Conservation (phyloP, 1,140 invertebrate species). For the Kradibia gibbosae region DNA sequence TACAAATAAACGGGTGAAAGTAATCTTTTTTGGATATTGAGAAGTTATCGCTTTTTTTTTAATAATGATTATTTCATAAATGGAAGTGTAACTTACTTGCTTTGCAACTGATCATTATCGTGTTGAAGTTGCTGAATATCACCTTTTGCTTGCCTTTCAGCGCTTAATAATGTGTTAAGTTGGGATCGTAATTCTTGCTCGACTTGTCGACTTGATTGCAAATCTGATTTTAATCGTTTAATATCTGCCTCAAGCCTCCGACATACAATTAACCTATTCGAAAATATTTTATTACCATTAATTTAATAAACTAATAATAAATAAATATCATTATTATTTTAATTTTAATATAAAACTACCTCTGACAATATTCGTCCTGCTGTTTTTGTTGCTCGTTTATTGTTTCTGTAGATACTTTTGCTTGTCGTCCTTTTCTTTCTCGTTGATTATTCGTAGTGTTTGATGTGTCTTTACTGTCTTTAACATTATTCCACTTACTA, state of each 20-base stretch:
- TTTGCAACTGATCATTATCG: constrained; percentile 87
- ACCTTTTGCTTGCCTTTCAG: constrained; percentile 82
- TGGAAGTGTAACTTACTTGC: constrained; percentile 75
- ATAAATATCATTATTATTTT: neutral
- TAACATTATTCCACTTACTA: constrained; percentile 72
- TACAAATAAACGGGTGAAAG: too few relatives aligned
- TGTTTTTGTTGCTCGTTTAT: constrained; percentile 75
- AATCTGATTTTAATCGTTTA: constrained; percentile 85
- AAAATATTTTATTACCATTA: constrained; percentile 37
- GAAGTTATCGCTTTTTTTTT: too few relatives aligned
- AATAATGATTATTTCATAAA: too few relatives aligned
- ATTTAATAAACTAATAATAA: neutral
- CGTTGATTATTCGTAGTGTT: constrained; percentile 75
- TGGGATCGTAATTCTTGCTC: constrained; percentile 90
- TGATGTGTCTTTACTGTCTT: constrained; percentile 70
- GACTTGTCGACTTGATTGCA: constrained; percentile 82
- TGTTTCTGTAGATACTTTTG: constrained; percentile 73
- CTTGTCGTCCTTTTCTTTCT: constrained; percentile 74
- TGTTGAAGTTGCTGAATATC: constrained; percentile 85
- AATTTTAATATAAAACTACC: constrained; percentile 62
- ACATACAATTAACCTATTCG: constrained; percentile 69
- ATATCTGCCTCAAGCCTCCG: constrained; percentile 81
- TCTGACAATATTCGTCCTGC: constrained; percentile 77
- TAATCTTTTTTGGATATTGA: too few relatives aligned
- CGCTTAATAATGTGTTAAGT: constrained; percentile 76